Conservation (phyloP, 2,888 invertebrate genomes). For the Diaphora mendica region DNA sequence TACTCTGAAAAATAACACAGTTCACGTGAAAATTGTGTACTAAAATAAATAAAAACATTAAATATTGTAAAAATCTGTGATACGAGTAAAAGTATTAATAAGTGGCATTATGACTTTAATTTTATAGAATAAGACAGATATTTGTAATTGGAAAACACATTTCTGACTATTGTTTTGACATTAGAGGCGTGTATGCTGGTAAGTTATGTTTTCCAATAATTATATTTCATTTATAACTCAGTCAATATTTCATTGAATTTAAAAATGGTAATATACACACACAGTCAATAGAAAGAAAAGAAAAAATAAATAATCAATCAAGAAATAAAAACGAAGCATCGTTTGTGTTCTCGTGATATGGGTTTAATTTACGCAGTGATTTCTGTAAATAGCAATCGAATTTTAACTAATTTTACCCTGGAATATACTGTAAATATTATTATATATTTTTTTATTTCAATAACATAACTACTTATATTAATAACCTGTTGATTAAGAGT, state of each 20-base stretch:
- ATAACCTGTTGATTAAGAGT: constrained; percentile 24
- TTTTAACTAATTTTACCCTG: background rate
- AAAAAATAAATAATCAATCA: background rate
- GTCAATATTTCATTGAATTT: background rate
- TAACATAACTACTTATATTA: background rate
- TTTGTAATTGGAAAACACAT: constrained; percentile 20
- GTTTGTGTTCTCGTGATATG: background rate
- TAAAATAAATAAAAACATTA: constrained; percentile 38
- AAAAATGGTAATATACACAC: background rate
- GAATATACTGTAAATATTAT: background rate
- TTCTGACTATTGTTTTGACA: constrained; percentile 40
- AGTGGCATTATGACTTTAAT: constrained; percentile 10
- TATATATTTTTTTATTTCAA: background rate
- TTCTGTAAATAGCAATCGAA: background rate
- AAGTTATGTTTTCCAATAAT: constrained; percentile 22
- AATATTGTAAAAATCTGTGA: constrained; percentile 50
- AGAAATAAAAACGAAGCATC: background rate
- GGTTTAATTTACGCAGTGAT: background rate
- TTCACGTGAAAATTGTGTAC: constrained; percentile 44
- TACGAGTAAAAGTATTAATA: constrained; percentile 45
- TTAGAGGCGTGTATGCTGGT: constrained; percentile 39
- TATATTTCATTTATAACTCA: background rate
- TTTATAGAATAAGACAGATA: constrained; percentile 16
- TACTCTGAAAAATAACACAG: constrained; percentile 56
- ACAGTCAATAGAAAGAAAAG: background rate